These are phyloP conservation scores for Ceyx cyanopectus DNA, from an alignment of 2,113 vertebrate genomes.

Conservation along the genomic window DNA sequence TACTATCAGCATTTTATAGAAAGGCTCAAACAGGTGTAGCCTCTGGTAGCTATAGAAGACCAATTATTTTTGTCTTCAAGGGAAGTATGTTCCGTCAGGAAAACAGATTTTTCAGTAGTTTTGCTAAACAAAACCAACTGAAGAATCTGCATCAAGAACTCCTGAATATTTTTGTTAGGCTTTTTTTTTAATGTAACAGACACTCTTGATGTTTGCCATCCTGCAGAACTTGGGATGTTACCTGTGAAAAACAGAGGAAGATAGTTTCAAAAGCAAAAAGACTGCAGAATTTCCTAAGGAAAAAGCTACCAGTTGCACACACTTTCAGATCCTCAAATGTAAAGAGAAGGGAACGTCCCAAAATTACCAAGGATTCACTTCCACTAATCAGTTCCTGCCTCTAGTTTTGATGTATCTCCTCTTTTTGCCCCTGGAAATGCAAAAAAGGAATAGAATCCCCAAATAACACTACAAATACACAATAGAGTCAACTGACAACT, in stretches of 20 bases:
- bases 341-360: not conserved
- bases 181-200: not conserved
- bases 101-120: not conserved
- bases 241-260: not conserved
- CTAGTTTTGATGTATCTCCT: fast-evolving
- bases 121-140: not conserved
- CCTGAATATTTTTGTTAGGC: not conserved
- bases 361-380: not conserved
- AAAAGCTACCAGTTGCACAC: not conserved
- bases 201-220: not conserved
- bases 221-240: not conserved
- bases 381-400: not conserved
- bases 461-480: not conserved
- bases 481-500: not conserved
- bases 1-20: not conserved
- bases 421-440: not conserved
- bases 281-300: not conserved
- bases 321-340: not conserved
- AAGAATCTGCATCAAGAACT: not conserved
- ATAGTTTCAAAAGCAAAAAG: not conserved
- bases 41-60: not conserved
- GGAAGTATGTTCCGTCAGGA: not conserved
- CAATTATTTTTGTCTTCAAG: not conserved
- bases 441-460: not conserved
- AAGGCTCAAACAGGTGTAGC: not conserved